Conservation (phyloP, 1,140 invertebrate genomes). For the Aphis gossypii region DNA sequence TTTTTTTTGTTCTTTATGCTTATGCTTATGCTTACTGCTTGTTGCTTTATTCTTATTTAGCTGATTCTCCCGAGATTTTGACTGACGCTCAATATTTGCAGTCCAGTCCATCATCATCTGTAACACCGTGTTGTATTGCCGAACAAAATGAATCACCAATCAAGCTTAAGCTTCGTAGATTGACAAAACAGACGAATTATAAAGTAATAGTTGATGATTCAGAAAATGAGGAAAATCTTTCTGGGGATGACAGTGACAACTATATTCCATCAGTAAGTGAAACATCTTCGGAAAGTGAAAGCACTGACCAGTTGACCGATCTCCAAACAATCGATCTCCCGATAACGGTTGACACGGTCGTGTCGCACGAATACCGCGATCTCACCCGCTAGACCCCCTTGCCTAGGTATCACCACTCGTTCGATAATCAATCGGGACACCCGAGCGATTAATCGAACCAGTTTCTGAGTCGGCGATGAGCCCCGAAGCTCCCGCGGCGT, state of each 20-base stretch:
- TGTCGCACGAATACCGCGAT: too few species aligned
- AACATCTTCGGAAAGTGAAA: slow-evolving; percentile 23
- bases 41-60: neutral
- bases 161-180: neutral
- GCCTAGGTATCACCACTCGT: too few species aligned
- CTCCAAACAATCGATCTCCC: neutral
- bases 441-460: too few species aligned
- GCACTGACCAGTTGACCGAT: slow-evolving; percentile 17
- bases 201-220: slow-evolving; percentile 7
- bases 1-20: too few species aligned
- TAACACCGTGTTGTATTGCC: neutral
- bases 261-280: slow-evolving; percentile 33
- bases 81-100: neutral
- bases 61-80: neutral
- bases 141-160: slow-evolving; percentile 7
- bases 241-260: slow-evolving; percentile 20
- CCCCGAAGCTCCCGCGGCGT: too few species aligned
- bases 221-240: neutral
- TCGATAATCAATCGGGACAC: too few species aligned
- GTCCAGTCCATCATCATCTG: neutral
- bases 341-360: neutral
- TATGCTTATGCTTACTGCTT: neutral
- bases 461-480: too few species aligned
- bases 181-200: neutral
- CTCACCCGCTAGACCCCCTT: too few species aligned